Conservation (phyloP, 2,888 invertebrate species). For the Cantharis rufa region DNA sequence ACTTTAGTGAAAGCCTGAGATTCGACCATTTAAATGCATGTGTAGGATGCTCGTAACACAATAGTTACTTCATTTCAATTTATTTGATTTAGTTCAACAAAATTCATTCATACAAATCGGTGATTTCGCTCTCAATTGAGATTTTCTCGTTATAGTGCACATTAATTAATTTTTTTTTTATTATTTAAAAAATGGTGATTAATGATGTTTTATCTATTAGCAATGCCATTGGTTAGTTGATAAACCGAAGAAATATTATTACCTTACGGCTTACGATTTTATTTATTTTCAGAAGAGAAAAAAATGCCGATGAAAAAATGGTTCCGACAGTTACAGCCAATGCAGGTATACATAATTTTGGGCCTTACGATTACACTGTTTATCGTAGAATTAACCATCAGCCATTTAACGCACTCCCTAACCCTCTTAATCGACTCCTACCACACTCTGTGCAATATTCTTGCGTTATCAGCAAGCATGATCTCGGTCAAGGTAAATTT, state of each 20-base stretch:
- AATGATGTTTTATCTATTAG: not conserved
- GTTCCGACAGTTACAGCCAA: conserved; percentile 73
- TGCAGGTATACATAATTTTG: conserved; percentile 74
- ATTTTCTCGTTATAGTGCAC: not conserved
- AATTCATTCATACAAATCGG: not conserved
- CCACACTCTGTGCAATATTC: conserved; percentile 91
- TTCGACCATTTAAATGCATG: not conserved
- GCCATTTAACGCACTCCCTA: conserved; percentile 88
- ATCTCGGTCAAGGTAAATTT: conserved; percentile 75
- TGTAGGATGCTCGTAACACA: not conserved
- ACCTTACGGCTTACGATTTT: too few relatives aligned
- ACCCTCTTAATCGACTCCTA: conserved; percentile 91
- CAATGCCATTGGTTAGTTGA: not conserved
- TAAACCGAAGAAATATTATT: not conserved
- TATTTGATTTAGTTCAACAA: not conserved
- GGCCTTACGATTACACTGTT: conserved; percentile 76
- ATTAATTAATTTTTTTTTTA: not conserved
- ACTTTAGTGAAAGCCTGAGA: not conserved
- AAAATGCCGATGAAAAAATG: conserved; percentile 79
- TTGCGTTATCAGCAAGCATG: conserved; percentile 81
- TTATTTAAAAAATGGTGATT: not conserved
- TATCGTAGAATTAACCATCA: conserved; percentile 79
- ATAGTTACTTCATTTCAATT: not conserved
- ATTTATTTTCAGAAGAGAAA: conserved; percentile 38
- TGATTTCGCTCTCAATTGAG: not conserved